Evolutionary conservation across 1,140 invertebrate species (phyloP).

Genomic region (Ceratoteleas bidentatus): DNA sequence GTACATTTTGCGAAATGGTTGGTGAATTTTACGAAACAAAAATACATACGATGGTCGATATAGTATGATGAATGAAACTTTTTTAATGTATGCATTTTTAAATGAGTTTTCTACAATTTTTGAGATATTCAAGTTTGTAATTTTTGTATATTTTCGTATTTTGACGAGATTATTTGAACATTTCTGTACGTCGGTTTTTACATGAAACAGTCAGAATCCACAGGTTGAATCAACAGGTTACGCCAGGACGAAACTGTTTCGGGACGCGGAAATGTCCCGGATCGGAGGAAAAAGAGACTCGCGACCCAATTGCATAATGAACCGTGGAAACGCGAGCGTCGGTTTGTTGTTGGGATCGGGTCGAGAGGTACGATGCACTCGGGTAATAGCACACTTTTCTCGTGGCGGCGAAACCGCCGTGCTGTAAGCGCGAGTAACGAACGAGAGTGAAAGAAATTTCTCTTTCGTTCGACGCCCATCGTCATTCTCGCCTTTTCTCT

Average conservation of each 20-base stretch:
- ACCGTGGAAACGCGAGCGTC: conserved; percentile 17
- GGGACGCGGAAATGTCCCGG: not conserved
- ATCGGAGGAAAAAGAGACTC: not conserved
- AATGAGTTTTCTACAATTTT: too few relatives aligned
- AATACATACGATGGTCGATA: too few relatives aligned
- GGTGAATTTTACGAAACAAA: too few relatives aligned
- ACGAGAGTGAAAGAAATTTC: conserved; percentile 76
- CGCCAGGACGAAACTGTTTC: not conserved
- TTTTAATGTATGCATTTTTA: too few relatives aligned
- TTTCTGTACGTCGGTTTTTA: too few relatives aligned
- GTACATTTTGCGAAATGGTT: too few relatives aligned
- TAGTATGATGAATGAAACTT: too few relatives aligned
- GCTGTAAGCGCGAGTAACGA: conserved; percentile 64
- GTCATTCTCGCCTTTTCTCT: conserved; percentile 64
- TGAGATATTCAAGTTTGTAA: too few relatives aligned
- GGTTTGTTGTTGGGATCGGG: conserved; percentile 45
- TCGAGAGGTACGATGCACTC: conserved; percentile 48
- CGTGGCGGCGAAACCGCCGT: conserved; percentile 57
- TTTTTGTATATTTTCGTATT: too few relatives aligned
- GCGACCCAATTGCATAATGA: conserved; percentile 35
- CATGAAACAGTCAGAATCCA: not conserved
- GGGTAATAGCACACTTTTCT: conserved; percentile 57
- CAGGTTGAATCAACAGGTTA: conserved; percentile 33
- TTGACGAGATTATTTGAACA: too few relatives aligned
- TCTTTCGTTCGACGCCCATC: conserved; percentile 71